These are phyloP conservation scores for Dynastes tityus DNA, from an alignment of 2,888 invertebrate genomes.

Conservation along the genomic window DNA sequence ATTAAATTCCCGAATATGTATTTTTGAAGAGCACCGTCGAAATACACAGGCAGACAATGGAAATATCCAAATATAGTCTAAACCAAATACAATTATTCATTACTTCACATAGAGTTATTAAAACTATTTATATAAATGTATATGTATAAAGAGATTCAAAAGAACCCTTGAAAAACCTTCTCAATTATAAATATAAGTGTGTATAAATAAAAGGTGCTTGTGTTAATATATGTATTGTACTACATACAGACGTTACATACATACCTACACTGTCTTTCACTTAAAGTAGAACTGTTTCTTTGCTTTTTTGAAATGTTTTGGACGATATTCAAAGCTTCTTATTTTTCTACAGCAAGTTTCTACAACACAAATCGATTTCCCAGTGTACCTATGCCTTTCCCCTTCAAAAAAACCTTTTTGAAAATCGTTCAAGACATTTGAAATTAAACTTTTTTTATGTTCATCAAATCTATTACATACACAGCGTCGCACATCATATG, in stretches of 20 bases:
- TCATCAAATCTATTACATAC: no score
- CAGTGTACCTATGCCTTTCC: no score
- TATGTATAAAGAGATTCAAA: conserved; percentile 56
- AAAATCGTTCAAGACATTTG: no score
- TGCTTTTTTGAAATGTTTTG: neutral
- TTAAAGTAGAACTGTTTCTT: neutral
- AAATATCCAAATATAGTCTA: conserved; percentile 63
- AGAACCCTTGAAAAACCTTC: conserved; percentile 7
- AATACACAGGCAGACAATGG: conserved; percentile 18
- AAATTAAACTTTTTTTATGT: no score
- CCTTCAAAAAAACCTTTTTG: no score
- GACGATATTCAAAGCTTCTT: no score
- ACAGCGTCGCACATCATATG: no score
- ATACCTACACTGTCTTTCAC: neutral
- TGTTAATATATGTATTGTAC: conserved; percentile 53
- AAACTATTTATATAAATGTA: conserved; percentile 55
- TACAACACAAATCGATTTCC: no score
- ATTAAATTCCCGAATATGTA: neutral
- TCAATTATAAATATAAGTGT: conserved; percentile 40
- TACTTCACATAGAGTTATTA: conserved; percentile 58
- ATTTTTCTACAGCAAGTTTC: no score
- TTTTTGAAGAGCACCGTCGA: conserved; percentile 13
- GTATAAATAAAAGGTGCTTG: conserved; percentile 64
- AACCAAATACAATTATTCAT: conserved; percentile 64
- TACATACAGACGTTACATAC: no score